A percentile compares a stretch with the other conserved stretches of the same genome.
Conservation (phyloP, 2,888 invertebrate species). For the Copidosoma aretas region DNA sequence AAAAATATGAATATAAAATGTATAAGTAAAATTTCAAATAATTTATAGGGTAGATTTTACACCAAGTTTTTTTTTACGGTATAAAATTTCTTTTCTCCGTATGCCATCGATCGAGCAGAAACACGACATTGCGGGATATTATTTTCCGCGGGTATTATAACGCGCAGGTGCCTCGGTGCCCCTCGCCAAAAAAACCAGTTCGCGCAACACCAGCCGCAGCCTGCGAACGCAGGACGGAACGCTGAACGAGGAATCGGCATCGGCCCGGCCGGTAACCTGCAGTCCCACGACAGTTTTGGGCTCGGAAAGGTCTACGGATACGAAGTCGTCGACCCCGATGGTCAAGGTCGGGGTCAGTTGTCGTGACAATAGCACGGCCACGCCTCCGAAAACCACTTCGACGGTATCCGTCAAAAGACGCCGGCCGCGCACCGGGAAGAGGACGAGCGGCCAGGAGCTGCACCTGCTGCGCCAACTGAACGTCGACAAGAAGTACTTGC, state of each 20-base stretch:
- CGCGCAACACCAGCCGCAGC: constrained; percentile 1
- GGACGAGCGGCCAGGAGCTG: constrained; percentile 20
- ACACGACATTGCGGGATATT: no score
- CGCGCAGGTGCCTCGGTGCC: constrained; percentile 16
- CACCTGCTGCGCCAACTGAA: constrained; percentile 50
- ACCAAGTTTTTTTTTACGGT: no score
- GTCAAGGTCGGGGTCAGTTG: no score
- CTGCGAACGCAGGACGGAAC: not conserved
- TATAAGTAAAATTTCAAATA: no score
- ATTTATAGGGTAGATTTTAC: no score
- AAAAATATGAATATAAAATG: no score
- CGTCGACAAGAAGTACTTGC: constrained; percentile 53
- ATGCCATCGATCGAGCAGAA: no score
- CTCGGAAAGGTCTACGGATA: constrained; percentile 17
- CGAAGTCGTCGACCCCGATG: constrained; percentile 1
- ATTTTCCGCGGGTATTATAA: no score
- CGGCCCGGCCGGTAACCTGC: constrained; percentile 20
- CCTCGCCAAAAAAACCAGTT: constrained; percentile 3
- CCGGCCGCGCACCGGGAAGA: not conserved
- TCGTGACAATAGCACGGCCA: no score
- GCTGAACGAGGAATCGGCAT: constrained; percentile 1
- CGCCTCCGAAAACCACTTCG: constrained; percentile 1
- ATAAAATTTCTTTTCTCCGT: no score
- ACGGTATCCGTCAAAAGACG: constrained; percentile 2
- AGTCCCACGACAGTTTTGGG: constrained; percentile 17